Base-by-base conservation (phyloP, 2,113 vertebrate species). In the Chlamydotis undulata region DNA sequence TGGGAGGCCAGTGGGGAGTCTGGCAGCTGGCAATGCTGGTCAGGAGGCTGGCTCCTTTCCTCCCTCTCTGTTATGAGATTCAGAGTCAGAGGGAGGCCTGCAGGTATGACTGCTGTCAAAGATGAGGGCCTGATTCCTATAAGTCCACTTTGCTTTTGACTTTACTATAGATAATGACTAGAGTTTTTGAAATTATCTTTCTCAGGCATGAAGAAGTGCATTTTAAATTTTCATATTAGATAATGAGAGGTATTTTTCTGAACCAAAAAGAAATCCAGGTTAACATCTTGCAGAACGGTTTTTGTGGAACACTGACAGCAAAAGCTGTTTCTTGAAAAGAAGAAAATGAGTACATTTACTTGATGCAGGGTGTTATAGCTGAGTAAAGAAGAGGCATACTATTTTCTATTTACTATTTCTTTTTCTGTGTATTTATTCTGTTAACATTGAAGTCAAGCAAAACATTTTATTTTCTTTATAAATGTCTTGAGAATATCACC, bases 301-400 rank as follows among this genome's bases (percentile, higher is more conserved):
- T 92, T 95, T 92, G 68, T 60, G 39, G 61, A 95, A 91, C 65
- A 69, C 33, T 92, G 80, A 93, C 83, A 92, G 89, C 10, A 68
- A 95, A 95, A 95, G 23, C 77, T 95, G 65, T 69, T 90, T 93
- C 70, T 79, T 92, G 73, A 94, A 95, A 96, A 87, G 90, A 94
- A 89, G 90, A 86, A 93, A 96, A 92, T 89, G 57, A 96, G 74
- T 82, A 53, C 19, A 68, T 96, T 93, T 89, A 89, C 73, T 96
- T 91, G 93, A 91, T 68, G 31, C 55, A 67, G 52, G 37, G 52
- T 93, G 14, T 94, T 94, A 82, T 14, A 94, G 31, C 57, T 91
- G 57, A 91, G 73, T 59, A 65, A 59, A 92, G 79, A 84, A 93
- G 31, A 91, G 52, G 49, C 60, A 93, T 82, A 68, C 67, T 80